Percentiles rank a stretch among this genome's conserved stretches.
Conservation (phyloP, 2,888 invertebrate genomes). For the Pristionchus fissidentatus region DNA sequence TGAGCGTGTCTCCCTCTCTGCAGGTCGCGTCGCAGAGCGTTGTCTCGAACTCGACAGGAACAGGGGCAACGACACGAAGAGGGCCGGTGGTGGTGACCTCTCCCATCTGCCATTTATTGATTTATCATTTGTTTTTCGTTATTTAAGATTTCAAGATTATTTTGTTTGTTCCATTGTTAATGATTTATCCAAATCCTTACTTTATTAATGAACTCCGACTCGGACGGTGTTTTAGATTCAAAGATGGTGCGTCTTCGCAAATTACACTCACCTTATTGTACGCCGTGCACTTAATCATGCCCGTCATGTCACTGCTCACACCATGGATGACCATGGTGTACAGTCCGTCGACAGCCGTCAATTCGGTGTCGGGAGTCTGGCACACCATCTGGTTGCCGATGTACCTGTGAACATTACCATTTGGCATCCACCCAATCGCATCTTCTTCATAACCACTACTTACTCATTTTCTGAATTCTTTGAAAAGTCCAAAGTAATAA, state of each 20-base stretch:
- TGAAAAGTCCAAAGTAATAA: neutral
- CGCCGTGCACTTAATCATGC: constrained; percentile 78
- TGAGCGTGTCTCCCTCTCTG: constrained; percentile 76
- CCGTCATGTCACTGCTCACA: constrained; percentile 78
- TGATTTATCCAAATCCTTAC: neutral
- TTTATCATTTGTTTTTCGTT: neutral
- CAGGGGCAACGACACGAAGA: constrained; percentile 72
- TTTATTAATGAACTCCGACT: neutral
- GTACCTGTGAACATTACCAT: constrained; percentile 70
- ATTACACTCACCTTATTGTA: constrained; percentile 76
- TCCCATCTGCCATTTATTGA: constrained; percentile 60
- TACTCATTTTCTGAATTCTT: constrained; percentile 1
- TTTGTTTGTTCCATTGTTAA: neutral
- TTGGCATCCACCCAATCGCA: neutral
- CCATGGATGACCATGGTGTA: constrained; percentile 77
- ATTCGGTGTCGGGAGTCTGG: constrained; percentile 74
- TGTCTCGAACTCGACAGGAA: constrained; percentile 76
- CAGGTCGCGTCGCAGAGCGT: constrained; percentile 75
- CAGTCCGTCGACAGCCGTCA: constrained; percentile 74
- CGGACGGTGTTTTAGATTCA: neutral
- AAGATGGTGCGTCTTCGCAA: neutral
- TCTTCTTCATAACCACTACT: neutral
- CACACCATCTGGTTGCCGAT: constrained; percentile 71
- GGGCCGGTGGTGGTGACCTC: constrained; percentile 76
- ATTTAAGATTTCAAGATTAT: neutral